Percentiles rank a stretch among this genome's conserved stretches.
phyloP scores from a whole-genome alignment of 2,797 vertebrate species.

The Fratercula arctica region DNA sequence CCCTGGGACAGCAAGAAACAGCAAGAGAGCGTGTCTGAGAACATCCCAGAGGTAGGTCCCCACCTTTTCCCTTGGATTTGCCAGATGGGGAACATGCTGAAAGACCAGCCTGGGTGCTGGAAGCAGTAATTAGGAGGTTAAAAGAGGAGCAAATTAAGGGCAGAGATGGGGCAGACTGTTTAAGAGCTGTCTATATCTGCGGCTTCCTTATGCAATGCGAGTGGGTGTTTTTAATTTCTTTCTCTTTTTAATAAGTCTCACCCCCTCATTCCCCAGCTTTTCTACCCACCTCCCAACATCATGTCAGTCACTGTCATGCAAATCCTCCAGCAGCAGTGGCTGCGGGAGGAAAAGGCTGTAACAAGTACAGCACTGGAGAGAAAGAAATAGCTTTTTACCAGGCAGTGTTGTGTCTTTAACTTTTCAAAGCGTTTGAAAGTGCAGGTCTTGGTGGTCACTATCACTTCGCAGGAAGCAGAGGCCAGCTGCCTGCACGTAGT shows the following conservation, averaged over 20 bases:
- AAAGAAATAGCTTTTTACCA: not conserved
- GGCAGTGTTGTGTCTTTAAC: not conserved
- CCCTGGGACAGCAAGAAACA: slow-evolving; percentile 65
- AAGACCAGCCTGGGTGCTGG: not conserved
- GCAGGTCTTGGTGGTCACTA: not conserved
- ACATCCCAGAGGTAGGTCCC: slow-evolving; percentile 68
- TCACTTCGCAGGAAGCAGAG: not conserved
- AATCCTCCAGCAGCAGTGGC: slow-evolving; percentile 10
- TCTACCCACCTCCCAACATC: slow-evolving; percentile 17
- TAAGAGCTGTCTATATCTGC: slow-evolving; percentile 40
- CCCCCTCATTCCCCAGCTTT: slow-evolving; percentile 42
- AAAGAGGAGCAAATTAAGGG: slow-evolving; percentile 20
- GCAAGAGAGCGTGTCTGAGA: slow-evolving; percentile 63
- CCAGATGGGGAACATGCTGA: not conserved
- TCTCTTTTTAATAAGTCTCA: slow-evolving; percentile 44
- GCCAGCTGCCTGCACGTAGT: not conserved
- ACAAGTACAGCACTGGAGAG: not conserved
- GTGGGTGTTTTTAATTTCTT: slow-evolving; percentile 43
- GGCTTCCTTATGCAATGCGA: slow-evolving; percentile 29
- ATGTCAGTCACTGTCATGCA: slow-evolving; percentile 47
- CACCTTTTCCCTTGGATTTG: not conserved
- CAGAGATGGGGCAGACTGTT: slow-evolving; percentile 37
- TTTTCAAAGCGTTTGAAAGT: not conserved
- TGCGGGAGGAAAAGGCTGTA: not conserved
- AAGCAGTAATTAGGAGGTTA: not conserved